Evolutionary conservation across 2,113 vertebrate species (phyloP).

Genomic region (Podarcis raffonei): DNA sequence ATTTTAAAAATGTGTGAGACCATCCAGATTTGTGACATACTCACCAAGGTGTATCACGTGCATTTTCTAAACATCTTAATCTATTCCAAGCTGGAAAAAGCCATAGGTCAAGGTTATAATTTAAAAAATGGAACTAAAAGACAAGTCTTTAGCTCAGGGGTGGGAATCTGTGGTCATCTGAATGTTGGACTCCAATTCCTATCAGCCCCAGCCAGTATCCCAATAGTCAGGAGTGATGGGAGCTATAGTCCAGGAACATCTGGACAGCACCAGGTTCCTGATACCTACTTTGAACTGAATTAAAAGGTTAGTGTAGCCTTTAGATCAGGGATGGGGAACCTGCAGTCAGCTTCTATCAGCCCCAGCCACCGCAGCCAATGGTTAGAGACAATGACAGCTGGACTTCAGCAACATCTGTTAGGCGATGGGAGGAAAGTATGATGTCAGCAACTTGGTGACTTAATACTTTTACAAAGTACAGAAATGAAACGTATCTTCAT

Average conservation of each 20-base stretch:
- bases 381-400: too few species aligned
- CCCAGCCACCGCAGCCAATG: too few species aligned
- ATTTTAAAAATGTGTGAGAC: background rate
- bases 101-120: background rate
- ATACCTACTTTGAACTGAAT: background rate
- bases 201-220: too few species aligned
- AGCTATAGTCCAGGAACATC: too few species aligned
- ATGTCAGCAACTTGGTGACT: background rate
- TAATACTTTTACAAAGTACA: background rate
- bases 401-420: too few species aligned
- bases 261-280: too few species aligned
- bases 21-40: background rate
- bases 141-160: background rate
- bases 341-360: too few species aligned
- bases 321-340: too few species aligned
- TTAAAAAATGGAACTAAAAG: slow-evolving; percentile 3
- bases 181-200: too few species aligned
- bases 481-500: background rate
- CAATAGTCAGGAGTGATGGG: too few species aligned
- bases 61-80: background rate
- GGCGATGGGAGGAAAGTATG: background rate
- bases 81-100: background rate
- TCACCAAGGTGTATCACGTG: background rate
- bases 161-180: too few species aligned
- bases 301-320: background rate